Evolutionary conservation across 1,140 invertebrate species (phyloP), one percentile per base, ranked within the genome.

Genomic region (Ylistrum balloti): DNA sequence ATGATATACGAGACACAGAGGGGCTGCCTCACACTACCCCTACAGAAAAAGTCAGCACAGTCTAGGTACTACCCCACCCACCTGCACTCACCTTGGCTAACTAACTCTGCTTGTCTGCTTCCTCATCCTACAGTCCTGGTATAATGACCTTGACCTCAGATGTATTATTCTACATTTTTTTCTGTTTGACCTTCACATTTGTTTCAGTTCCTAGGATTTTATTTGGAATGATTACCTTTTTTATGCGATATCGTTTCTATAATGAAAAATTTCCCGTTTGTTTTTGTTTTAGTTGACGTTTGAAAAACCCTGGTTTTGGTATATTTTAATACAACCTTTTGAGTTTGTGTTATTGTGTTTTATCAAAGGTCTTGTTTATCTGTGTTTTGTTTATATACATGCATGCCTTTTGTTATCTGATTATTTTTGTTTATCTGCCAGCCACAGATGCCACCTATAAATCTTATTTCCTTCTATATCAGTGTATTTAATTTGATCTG

Each of bases 1-100:
- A 33, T 87, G 33, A 33, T 88, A 45, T 85, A 41, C 33, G 87
- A 91, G 32, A 93, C 90, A 85, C 90, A 93, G 33, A 88, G 93
- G 33, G 92, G 92, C 33, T 93, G 91, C 32, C 89, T 92, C 74
- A 94, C 93, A 33, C 91, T 94, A 22, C 93, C 93, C n/a, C 90
- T 92, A 85, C 93, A 93, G 88, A 93, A 91, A 92, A 93, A 93
- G 35, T 34, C 89, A 86, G 86, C 89, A 33, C 91, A 89, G n/a
- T 89, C 91, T 91, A 91, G 91, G 91, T 91, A 91, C 89, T 89
- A 89, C 56, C 56, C 56, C 56, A 74, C 56, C 56, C 56, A 3
- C n/a, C 56, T 3, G 56, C 56, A 74, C 56, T 74, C 56, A 74
- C 56, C 56, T 11, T 74, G 1, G n/a, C 56, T 74, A 74, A n/a